Percentiles rank a stretch among this genome's conserved stretches.
These are phyloP conservation scores for Monochamus alternatus DNA, from an alignment of 2,888 invertebrate species.

Conservation along the genomic window DNA sequence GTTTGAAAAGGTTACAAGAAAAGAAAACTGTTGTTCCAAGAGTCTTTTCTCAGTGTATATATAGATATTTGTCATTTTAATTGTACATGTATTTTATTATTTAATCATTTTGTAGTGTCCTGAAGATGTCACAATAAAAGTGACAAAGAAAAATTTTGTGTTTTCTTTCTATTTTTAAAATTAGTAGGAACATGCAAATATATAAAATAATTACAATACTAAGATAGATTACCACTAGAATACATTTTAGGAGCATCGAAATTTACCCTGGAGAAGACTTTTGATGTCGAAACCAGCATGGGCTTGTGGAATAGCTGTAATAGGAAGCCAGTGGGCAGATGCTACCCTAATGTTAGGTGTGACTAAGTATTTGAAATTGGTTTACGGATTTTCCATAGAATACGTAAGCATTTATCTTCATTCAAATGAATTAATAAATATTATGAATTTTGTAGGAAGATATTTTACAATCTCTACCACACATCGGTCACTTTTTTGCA, in stretches of 20 bases:
- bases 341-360: conserved; percentile 75
- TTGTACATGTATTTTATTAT: too few species aligned
- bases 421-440: conserved; percentile 4
- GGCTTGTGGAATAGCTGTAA: conserved; percentile 75
- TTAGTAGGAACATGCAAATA: too few species aligned
- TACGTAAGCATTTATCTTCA: conserved; percentile 68
- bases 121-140: too few species aligned
- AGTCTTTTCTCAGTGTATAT: too few species aligned
- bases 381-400: conserved; percentile 75
- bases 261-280: conserved; percentile 73
- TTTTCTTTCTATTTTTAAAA: too few species aligned
- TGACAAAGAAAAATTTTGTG: too few species aligned
- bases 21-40: too few species aligned
- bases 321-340: conserved; percentile 77
- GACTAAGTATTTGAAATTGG: conserved; percentile 75
- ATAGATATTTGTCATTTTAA: too few species aligned
- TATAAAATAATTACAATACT: too few species aligned
- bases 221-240: not conserved
- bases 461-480: conserved; percentile 73
- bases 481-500: conserved; percentile 75
- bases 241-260: conserved; percentile 66
- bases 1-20: too few species aligned
- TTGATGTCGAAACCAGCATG: conserved; percentile 75
- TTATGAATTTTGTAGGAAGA: conserved; percentile 70
- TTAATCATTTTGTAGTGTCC: too few species aligned